These are phyloP conservation scores for Drosophila bocqueti DNA, from an alignment of 1,140 invertebrate species.

Conservation along the genomic window DNA sequence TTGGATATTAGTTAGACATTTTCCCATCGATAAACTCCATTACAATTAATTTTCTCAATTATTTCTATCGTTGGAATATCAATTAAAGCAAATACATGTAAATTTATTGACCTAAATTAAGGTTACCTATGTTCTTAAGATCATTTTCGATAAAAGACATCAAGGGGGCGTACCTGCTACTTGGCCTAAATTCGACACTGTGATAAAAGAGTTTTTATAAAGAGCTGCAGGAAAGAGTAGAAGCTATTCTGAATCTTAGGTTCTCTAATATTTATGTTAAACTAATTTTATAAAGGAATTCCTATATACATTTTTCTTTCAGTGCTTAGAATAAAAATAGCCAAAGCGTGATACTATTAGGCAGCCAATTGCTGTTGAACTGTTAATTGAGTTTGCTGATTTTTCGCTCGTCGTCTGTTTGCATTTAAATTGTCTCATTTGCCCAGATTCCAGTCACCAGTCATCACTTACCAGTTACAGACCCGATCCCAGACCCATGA, in stretches of 20 bases:
- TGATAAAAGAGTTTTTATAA: neutral
- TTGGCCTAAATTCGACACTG: neutral
- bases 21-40: neutral
- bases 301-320: neutral
- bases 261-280: too few relatives aligned
- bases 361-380: conserved; percentile 67
- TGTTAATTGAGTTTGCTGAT: conserved; percentile 71
- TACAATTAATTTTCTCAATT: neutral
- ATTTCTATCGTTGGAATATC: neutral
- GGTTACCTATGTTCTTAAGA: too few relatives aligned
- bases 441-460: conserved; percentile 44
- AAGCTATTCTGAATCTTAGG: too few relatives aligned
- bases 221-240: neutral
- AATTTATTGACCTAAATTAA: neutral
- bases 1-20: neutral
- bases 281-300: too few relatives aligned
- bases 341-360: conserved; percentile 76
- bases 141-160: neutral
- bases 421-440: conserved; percentile 79
- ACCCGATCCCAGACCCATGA: neutral
- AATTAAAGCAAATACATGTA: neutral
- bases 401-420: conserved; percentile 55
- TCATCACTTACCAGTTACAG: conserved; percentile 8
- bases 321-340: conserved; percentile 54
- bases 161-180: neutral